Conservation (phyloP, 92 coral and sea anemone genomes). For the Phenganax marumi region DNA sequence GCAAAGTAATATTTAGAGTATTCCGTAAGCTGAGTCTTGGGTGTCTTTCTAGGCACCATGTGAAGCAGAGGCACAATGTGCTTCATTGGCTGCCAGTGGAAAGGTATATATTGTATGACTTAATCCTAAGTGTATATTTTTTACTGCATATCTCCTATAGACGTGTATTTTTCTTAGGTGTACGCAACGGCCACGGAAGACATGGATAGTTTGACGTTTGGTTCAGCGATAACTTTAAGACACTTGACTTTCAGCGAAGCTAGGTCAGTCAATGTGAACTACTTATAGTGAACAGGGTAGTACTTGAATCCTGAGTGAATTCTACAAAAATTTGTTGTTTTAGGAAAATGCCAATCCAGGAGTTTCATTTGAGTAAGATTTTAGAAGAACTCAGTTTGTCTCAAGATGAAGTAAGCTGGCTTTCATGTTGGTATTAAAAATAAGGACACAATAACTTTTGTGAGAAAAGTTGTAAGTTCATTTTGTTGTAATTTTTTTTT, state of each 20-base stretch:
- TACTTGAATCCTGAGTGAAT: no score
- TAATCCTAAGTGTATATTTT: background rate
- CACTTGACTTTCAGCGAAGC: constrained; percentile 99
- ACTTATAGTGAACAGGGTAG: background rate
- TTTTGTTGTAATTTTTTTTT: constrained; percentile 29
- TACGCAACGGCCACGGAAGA: constrained; percentile 99
- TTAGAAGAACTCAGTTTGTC: constrained; percentile 73
- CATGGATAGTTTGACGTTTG: constrained; percentile 98
- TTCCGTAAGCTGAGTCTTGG: background rate
- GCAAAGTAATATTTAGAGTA: no score
- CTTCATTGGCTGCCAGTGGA: constrained; percentile 86
- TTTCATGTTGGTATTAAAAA: background rate
- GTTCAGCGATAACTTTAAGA: constrained; percentile 77
- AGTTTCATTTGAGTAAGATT: constrained; percentile 76
- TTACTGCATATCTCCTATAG: background rate
- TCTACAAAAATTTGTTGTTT: no score
- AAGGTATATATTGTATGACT: constrained; percentile 60
- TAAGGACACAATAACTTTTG: background rate
- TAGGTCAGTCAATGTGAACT: no score
- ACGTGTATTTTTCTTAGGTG: constrained; percentile 53
- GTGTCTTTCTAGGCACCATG: constrained; percentile 77
- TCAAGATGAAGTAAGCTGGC: constrained; percentile 78
- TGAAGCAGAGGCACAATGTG: constrained; percentile 99
- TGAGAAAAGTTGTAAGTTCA: background rate
- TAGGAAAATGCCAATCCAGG: constrained; percentile 95